Evolutionary conservation across 2,888 invertebrate genomes (phyloP).

Genomic region (Lacanobia wlatinum): DNA sequence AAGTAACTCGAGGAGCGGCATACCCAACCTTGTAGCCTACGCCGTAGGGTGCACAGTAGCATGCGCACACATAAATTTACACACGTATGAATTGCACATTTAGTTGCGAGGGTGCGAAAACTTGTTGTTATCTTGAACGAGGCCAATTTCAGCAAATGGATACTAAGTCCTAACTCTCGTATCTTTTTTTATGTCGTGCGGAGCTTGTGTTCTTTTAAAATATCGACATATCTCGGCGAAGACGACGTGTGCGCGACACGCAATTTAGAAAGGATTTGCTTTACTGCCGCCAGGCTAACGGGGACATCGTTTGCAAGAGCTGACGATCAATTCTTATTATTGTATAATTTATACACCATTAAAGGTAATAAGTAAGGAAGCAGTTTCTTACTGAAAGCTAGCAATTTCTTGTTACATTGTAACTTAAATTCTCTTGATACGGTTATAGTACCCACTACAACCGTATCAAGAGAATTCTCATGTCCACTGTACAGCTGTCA

Average conservation of each 20-base stretch:
- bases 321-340: constrained; percentile 57
- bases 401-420: neutral
- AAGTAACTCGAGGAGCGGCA: constrained; percentile 47
- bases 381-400: neutral
- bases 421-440: neutral
- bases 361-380: constrained; percentile 18
- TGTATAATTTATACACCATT: constrained; percentile 44
- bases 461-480: too few species aligned
- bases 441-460: too few species aligned
- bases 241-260: constrained; percentile 78
- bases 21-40: constrained; percentile 54
- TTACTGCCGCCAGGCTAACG: constrained; percentile 77
- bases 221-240: constrained; percentile 80
- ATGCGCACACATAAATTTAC: constrained; percentile 74
- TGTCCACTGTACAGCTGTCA: neutral
- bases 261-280: constrained; percentile 89
- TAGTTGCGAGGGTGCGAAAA: constrained; percentile 90
- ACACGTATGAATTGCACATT: constrained; percentile 90
- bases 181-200: constrained; percentile 87
- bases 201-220: constrained; percentile 87
- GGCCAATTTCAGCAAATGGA: constrained; percentile 91
- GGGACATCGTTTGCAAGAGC: constrained; percentile 51
- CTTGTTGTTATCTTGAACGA: constrained; percentile 90
- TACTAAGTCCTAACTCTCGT: constrained; percentile 90
- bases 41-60: constrained; percentile 64